Percentiles rank a stretch among this genome's conserved stretches.
These are phyloP conservation scores for Bos javanicus DNA, from an alignment of 2,113 vertebrate genomes.

Conservation along the genomic window DNA sequence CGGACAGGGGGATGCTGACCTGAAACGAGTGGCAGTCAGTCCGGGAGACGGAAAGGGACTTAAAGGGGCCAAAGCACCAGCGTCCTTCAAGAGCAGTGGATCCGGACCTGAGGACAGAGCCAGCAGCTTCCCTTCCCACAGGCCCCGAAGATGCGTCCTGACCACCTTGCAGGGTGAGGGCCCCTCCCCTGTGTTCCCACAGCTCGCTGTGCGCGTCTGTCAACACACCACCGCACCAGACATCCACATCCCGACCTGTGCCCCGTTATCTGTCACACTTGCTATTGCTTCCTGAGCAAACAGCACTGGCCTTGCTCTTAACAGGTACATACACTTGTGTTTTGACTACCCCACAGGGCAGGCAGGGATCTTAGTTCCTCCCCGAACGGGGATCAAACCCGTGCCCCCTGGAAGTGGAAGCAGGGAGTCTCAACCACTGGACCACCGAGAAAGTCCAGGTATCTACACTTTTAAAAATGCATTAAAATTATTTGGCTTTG, in stretches of 20 bases:
- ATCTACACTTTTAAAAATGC: not conserved
- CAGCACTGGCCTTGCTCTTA: not conserved
- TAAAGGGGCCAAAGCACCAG: not conserved
- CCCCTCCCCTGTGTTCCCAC: not conserved
- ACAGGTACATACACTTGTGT: not conserved
- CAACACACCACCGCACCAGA: not conserved
- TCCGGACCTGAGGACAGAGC: not conserved
- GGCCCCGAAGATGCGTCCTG: not conserved
- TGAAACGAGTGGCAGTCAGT: constrained; percentile 69
- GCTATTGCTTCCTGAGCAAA: not conserved
- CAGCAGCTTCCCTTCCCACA: not conserved
- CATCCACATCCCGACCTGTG: fast-evolving
- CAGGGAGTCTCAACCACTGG: not conserved
- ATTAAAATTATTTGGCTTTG: not conserved
- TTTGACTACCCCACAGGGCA: not conserved
- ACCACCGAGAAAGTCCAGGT: not conserved
- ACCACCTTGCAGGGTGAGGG: not conserved
- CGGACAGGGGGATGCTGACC: constrained; percentile 85
- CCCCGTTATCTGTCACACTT: not conserved
- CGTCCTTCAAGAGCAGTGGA: not conserved
- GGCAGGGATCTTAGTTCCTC: not conserved
- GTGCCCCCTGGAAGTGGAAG: not conserved
- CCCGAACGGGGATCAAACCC: not conserved
- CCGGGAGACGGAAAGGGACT: not conserved
- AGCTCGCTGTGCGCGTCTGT: not conserved